Percentiles rank a stretch among this genome's conserved stretches.
These are phyloP conservation scores for Dendrophyllia cribrosa DNA, from an alignment of 64 coral and sea anemone species.

Conservation along the genomic window DNA sequence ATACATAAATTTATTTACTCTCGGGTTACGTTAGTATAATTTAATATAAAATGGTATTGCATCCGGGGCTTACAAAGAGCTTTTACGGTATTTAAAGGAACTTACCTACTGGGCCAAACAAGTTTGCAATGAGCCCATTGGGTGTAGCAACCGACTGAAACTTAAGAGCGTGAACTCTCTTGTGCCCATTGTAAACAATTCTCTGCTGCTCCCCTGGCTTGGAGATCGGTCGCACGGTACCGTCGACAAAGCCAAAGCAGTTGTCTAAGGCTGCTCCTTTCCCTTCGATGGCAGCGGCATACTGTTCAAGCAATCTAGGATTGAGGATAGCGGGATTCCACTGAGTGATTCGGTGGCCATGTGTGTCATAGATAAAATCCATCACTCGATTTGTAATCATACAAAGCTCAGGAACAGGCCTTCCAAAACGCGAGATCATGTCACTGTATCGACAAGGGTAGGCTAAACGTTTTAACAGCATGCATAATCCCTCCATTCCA, in stretches of 20 bases:
- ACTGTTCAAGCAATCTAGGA: not conserved
- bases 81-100: too few relatives aligned
- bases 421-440: slow-evolving; percentile 1
- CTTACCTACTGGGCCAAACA: too few relatives aligned
- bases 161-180: not conserved
- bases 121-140: too few relatives aligned
- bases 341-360: not conserved
- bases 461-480: not conserved
- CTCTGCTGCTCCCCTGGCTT: not conserved
- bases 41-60: too few relatives aligned
- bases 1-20: too few relatives aligned
- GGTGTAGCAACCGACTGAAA: not conserved
- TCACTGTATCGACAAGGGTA: not conserved
- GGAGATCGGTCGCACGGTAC: not conserved
- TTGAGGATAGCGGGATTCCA: not conserved
- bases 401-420: not conserved
- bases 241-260: slow-evolving; percentile 13
- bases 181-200: slow-evolving; percentile 8
- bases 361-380: not conserved
- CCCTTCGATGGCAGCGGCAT: not conserved
- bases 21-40: too few relatives aligned
- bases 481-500: not conserved
- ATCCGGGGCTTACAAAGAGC: too few relatives aligned
- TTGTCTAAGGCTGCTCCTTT: not conserved
- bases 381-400: not conserved